These are phyloP conservation scores for Lucifuga dentata DNA, from an alignment of 2,113 vertebrate species.

Conservation along the genomic window DNA sequence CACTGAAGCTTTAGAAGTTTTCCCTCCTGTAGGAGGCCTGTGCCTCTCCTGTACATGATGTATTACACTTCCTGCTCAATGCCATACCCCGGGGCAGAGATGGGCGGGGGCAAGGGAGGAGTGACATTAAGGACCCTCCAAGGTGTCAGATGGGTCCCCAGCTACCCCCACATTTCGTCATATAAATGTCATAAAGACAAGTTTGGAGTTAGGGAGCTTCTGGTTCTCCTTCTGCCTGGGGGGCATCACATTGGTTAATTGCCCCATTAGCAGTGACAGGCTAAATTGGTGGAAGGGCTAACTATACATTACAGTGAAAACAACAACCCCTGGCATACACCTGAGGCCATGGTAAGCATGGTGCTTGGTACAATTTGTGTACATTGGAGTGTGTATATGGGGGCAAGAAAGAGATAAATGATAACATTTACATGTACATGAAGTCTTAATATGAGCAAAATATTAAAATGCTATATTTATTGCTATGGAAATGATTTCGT, in stretches of 20 bases:
- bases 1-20: slow-evolving; percentile 52
- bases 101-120: slow-evolving; percentile 56
- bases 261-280: slow-evolving; percentile 80
- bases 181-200: slow-evolving; percentile 80
- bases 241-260: slow-evolving; percentile 76
- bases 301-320: slow-evolving; percentile 80
- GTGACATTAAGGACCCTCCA: slow-evolving; percentile 78
- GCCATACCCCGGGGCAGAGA: slow-evolving; percentile 68
- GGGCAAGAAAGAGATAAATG: slow-evolving; percentile 11
- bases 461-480: slow-evolving; percentile 46
- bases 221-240: slow-evolving; percentile 65
- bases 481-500: slow-evolving; percentile 27
- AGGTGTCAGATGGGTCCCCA: slow-evolving; percentile 78
- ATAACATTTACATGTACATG: slow-evolving; percentile 15
- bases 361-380: slow-evolving; percentile 36
- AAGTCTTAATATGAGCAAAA: slow-evolving; percentile 43
- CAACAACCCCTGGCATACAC: slow-evolving; percentile 79
- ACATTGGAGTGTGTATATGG: slow-evolving; percentile 29
- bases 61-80: slow-evolving; percentile 66
- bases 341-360: slow-evolving; percentile 63
- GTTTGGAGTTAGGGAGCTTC: slow-evolving; percentile 74
- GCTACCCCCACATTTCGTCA: slow-evolving; percentile 75
- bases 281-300: slow-evolving; percentile 81
- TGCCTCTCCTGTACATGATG: slow-evolving; percentile 63
- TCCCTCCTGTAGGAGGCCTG: slow-evolving; percentile 26